Base-by-base conservation (phyloP, 1,140 invertebrate genomes). In the Subanguina moxae region DNA sequence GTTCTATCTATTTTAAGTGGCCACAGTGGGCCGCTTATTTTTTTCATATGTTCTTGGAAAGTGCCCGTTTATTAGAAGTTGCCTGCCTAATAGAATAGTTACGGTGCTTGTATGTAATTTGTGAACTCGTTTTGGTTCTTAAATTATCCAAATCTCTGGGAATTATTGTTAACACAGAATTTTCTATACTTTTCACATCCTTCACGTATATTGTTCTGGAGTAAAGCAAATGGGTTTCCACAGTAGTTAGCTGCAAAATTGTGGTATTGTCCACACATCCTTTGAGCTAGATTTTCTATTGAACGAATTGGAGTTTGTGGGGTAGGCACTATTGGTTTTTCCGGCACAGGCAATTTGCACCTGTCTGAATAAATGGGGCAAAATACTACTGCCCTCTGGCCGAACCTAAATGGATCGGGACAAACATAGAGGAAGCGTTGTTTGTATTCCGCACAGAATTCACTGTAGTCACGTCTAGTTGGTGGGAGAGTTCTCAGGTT, bases 301-400 rank as follows among this genome's bases (percentile, higher is more conserved):
- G 42, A 62, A 11, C 52, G 43, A 1, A 46, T 56, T 13, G 61
- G 52, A 25, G 68, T 62, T 32, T 68, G 68, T 45, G 57, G 67
- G 23, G 69, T 73, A 17, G 72, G 73, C 19, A 75, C 19, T 25
- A 46, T 70, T 13, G 73, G 74, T 17, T 68, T 57, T 0, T 76
- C 70, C 8, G 75, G 74, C n/a, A 52, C 48, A 3, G 48, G 11
- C 11, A 38, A 5, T 38, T 78, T 59, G 42, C 76, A 78, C 11
- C 78, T 63, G 27, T 78, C 76, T 32, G 77, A 80, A 42, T 78
- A 78, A 43, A 78, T 67, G 1, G 76, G 76, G 57, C 76, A 78
- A 64, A 78, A 78, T 9, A 78, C 73, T 9, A 71, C 75, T 15
- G 76, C 76, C 30, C 71, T 57, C 56, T 73, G 67, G 13, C 77